Conservation (phyloP, 2,888 invertebrate genomes). For the Zele albiditarsus region DNA sequence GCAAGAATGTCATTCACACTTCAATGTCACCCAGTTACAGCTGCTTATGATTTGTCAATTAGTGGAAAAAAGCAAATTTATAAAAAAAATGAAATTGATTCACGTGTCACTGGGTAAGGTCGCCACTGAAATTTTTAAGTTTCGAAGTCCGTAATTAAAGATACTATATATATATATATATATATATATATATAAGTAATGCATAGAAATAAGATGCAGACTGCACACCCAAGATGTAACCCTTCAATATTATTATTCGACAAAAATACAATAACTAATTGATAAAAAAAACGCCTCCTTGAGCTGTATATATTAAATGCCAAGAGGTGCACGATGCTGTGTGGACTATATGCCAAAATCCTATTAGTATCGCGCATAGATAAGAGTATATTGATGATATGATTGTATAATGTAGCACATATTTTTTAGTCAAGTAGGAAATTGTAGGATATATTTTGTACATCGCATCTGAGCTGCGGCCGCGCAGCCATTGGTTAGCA, state of each 20-base stretch:
- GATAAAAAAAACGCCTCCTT: neutral
- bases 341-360: conserved; percentile 64
- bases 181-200: neutral
- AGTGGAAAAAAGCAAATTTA: no score
- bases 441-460: conserved; percentile 63
- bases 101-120: no score
- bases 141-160: neutral
- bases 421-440: conserved; percentile 43
- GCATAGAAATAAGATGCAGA: neutral
- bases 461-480: conserved; percentile 68
- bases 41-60: no score
- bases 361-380: conserved; percentile 35
- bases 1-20: no score
- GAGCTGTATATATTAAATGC: conserved; percentile 20
- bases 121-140: no score
- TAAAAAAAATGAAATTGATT: no score
- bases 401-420: conserved; percentile 51
- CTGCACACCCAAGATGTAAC: neutral
- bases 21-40: no score
- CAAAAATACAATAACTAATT: conserved; percentile 23
- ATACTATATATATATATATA: neutral
- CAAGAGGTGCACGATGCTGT: conserved; percentile 59
- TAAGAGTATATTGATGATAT: conserved; percentile 28
- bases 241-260: neutral
- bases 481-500: conserved; percentile 65